Conservation (phyloP, 1,140 invertebrate species). For the Centruroides vittatus region DNA sequence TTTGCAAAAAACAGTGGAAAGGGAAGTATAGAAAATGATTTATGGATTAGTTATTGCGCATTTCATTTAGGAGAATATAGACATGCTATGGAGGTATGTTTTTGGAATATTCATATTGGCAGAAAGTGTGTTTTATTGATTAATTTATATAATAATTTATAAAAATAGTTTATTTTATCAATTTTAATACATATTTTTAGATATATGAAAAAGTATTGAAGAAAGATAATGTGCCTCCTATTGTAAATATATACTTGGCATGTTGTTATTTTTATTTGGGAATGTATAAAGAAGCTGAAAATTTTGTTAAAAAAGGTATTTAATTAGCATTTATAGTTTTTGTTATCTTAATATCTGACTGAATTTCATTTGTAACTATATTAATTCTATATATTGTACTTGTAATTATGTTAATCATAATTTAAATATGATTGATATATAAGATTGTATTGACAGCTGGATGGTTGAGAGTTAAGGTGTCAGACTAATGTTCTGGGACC, state of each 20-base stretch:
- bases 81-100: constrained; percentile 52
- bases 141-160: too few relatives aligned
- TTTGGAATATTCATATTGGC: too few relatives aligned
- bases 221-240: constrained; percentile 26
- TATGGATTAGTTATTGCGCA: constrained; percentile 86
- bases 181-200: constrained; percentile 17
- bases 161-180: too few relatives aligned
- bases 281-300: constrained; percentile 51
- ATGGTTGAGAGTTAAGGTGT: too few relatives aligned
- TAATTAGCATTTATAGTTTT: background rate
- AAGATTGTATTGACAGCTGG: too few relatives aligned
- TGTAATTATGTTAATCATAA: too few relatives aligned
- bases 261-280: constrained; percentile 94
- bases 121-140: too few relatives aligned
- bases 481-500: too few relatives aligned
- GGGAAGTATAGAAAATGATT: constrained; percentile 44
- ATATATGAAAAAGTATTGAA: constrained; percentile 32
- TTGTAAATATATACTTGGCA: constrained; percentile 60
- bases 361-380: too few relatives aligned
- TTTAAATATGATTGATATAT: too few relatives aligned
- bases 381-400: too few relatives aligned
- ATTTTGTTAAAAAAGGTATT: constrained; percentile 32
- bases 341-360: too few relatives aligned
- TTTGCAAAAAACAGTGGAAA: constrained; percentile 40
- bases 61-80: constrained; percentile 93